A percentile compares a stretch with the other conserved stretches of the same genome.
Conservation (phyloP, 2,113 vertebrate genomes). For the Caranx melampygus region DNA sequence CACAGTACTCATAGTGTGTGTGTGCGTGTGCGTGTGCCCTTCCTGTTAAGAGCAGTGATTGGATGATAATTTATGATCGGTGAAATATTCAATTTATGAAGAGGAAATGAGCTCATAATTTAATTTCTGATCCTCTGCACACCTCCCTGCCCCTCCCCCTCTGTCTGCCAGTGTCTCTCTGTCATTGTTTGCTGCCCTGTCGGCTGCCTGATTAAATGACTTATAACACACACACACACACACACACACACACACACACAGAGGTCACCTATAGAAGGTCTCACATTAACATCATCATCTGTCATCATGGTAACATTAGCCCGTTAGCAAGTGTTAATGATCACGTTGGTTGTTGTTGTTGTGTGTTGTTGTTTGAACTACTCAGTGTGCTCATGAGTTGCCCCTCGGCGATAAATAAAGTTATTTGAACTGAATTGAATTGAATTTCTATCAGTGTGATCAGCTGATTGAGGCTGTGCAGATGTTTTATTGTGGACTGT, state of each 20-base stretch:
- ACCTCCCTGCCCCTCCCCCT: background rate
- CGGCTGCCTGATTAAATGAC: slow-evolving; percentile 41
- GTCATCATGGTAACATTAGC: background rate
- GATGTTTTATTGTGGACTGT: too few relatives aligned
- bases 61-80: slow-evolving; percentile 56
- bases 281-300: background rate
- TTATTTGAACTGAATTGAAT: too few relatives aligned
- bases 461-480: too few relatives aligned
- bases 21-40: slow-evolving; percentile 21
- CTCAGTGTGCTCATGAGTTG: too few relatives aligned
- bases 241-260: background rate
- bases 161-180: slow-evolving; percentile 25
- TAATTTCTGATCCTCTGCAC: slow-evolving; percentile 31
- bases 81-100: slow-evolving; percentile 64
- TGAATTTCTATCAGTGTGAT: too few relatives aligned
- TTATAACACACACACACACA: background rate
- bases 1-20: background rate
- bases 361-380: too few relatives aligned
- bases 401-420: too few relatives aligned
- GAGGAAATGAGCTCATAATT: slow-evolving; percentile 60
- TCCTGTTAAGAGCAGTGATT: slow-evolving; percentile 32
- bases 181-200: slow-evolving; percentile 41
- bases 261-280: slow-evolving; percentile 30
- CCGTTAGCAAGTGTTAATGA: background rate
- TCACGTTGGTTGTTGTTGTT: too few relatives aligned